Percentiles rank a stretch among this genome's conserved stretches.
Evolutionary conservation across 2,797 vertebrate genomes (phyloP).

Genomic region (Naso thynnoides): DNA sequence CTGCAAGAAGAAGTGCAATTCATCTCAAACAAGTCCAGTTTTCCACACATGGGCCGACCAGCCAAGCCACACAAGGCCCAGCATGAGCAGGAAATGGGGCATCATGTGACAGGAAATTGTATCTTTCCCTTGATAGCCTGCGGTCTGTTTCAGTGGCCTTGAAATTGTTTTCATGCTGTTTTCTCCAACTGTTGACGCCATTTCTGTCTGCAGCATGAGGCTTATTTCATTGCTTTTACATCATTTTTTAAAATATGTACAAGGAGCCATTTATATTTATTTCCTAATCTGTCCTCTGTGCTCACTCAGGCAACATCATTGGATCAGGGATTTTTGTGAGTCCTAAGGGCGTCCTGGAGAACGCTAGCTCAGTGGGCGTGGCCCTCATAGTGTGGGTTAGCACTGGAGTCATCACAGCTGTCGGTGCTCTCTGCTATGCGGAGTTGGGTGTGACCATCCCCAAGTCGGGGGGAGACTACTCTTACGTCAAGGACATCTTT

Average conservation of each 20-base stretch:
- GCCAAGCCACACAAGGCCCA: not conserved
- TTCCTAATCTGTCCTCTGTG: not conserved
- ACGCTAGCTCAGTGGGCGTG: conserved; percentile 88
- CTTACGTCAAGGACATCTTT: conserved; percentile 92
- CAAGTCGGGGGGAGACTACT: conserved; percentile 92
- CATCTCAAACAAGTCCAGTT: not conserved
- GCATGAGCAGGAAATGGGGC: not conserved
- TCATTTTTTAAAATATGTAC: not conserved
- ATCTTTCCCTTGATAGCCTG: not conserved
- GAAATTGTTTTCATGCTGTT: not conserved
- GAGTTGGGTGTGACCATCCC: conserved; percentile 92
- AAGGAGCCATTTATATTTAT: not conserved
- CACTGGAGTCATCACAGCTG: conserved; percentile 88
- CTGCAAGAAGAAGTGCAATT: not conserved
- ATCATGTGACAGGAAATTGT: conserved; percentile 1
- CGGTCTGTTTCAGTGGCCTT: not conserved
- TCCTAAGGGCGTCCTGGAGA: conserved; percentile 90
- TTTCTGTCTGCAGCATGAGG: not conserved
- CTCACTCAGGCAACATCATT: conserved; percentile 87
- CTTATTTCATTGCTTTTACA: not conserved
- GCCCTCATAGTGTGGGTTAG: conserved; percentile 88
- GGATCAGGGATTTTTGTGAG: conserved; percentile 93
- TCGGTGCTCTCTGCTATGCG: conserved; percentile 92
- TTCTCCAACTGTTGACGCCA: not conserved
- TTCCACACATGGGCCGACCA: not conserved